phyloP scores from a whole-genome alignment of 2,888 invertebrate genomes.

The Nysson spinosus region DNA sequence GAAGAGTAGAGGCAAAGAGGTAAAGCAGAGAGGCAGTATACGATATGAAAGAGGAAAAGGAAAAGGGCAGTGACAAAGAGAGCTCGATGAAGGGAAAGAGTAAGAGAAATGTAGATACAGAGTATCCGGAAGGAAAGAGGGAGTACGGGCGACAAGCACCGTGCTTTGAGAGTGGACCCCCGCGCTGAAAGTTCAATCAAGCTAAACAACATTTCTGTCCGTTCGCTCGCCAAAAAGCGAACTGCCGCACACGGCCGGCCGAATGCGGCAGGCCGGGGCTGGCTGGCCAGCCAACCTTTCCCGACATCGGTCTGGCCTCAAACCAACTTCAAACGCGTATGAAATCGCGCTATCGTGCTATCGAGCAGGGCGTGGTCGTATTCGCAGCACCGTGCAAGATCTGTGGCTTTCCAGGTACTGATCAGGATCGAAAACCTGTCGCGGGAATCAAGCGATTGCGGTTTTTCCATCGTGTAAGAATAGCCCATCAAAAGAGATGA shows the following conservation, averaged over 20 bases:
- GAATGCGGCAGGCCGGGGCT: slow-evolving; percentile 60
- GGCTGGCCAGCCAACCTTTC: slow-evolving; percentile 67
- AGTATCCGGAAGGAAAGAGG: slow-evolving; percentile 14
- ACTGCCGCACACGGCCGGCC: slow-evolving; percentile 62
- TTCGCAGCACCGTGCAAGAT: slow-evolving; percentile 51
- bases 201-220: slow-evolving; percentile 73
- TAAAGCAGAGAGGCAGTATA: neutral
- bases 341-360: slow-evolving; percentile 66
- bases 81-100: slow-evolving; percentile 6
- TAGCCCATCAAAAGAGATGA: too few species aligned
- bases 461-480: too few species aligned
- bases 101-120: slow-evolving; percentile 21
- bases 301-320: slow-evolving; percentile 69
- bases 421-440: slow-evolving; percentile 43
- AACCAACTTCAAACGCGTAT: slow-evolving; percentile 73
- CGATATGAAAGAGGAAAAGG: slow-evolving; percentile 3
- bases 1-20: slow-evolving; percentile 38
- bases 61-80: slow-evolving; percentile 7
- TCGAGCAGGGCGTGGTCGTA: slow-evolving; percentile 57
- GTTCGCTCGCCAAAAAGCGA: slow-evolving; percentile 69
- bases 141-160: slow-evolving; percentile 36
- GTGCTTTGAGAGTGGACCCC: slow-evolving; percentile 65
- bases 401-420: slow-evolving; percentile 49
- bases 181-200: slow-evolving; percentile 71
- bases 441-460: slow-evolving; percentile 15